Conservation (phyloP, 2,888 invertebrate genomes). For the Limnephilus auricula region DNA sequence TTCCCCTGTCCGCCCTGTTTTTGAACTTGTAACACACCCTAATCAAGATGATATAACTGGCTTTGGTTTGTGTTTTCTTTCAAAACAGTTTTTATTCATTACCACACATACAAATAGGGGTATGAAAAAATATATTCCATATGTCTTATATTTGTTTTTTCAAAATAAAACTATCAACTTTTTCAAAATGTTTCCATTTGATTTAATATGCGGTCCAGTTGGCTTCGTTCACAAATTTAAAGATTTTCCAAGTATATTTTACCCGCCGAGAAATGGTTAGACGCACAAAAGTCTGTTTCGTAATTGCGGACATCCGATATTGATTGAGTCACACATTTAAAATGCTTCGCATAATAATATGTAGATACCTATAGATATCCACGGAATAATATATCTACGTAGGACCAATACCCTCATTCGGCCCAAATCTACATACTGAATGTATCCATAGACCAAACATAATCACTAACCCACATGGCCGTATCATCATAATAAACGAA, state of each 20-base stretch:
- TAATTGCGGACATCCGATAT: constrained; percentile 3
- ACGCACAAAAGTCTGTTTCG: constrained; percentile 11
- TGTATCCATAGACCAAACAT: background rate
- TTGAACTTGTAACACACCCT: background rate
- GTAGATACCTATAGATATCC: background rate
- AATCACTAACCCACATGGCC: background rate
- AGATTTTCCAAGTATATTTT: background rate
- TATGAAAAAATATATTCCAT: too few relatives aligned
- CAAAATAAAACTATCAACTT: background rate
- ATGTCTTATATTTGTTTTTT: too few relatives aligned
- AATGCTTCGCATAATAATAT: background rate
- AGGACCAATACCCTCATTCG: background rate
- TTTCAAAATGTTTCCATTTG: background rate
- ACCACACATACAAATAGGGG: too few relatives aligned
- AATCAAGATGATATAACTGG: background rate
- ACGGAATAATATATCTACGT: background rate
- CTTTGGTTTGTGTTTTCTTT: background rate
- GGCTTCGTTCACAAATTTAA: background rate
- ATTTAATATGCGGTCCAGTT: background rate
- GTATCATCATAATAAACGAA: background rate
- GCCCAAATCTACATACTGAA: background rate
- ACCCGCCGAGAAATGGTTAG: background rate
- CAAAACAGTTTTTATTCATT: too few relatives aligned
- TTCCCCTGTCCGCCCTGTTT: too few relatives aligned
- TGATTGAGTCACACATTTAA: constrained; percentile 19